Conservation (phyloP, 30 jellyfish, hydroid and myxozoan genomes). For the Turritopsis rubra region DNA sequence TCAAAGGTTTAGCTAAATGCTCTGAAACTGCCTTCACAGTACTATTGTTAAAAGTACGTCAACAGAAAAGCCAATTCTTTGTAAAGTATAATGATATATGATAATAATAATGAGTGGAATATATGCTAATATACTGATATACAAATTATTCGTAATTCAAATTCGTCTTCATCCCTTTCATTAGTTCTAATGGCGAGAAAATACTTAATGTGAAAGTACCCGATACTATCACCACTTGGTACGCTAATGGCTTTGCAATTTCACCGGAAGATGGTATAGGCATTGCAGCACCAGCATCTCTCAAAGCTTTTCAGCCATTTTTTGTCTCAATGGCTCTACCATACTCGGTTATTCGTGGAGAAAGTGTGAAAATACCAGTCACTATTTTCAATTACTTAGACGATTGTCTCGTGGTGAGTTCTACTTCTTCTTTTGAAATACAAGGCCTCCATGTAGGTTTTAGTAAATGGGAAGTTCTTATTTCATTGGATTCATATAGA, state of each 20-base stretch:
- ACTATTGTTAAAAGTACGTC: too few relatives aligned
- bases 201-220: conserved; percentile 67
- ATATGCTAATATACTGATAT: too few relatives aligned
- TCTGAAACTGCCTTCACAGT: too few relatives aligned
- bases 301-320: conserved; percentile 74
- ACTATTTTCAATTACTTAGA: conserved; percentile 68
- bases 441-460: too few relatives aligned
- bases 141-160: too few relatives aligned
- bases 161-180: not conserved
- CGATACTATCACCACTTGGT: conserved; percentile 92
- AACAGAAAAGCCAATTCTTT: too few relatives aligned
- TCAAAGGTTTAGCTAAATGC: too few relatives aligned
- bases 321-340: conserved; percentile 78
- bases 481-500: too few relatives aligned
- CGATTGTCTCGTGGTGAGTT: conserved; percentile 46
- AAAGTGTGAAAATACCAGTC: conserved; percentile 65
- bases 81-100: too few relatives aligned
- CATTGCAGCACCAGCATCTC: conserved; percentile 62
- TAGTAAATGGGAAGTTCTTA: not conserved
- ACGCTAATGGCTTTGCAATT: conserved; percentile 87
- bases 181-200: conserved; percentile 67
- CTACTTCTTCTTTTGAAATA: not conserved
- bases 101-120: too few relatives aligned
- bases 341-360: conserved; percentile 85
- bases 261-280: conserved; percentile 71